A percentile compares a stretch with the other conserved stretches of the same genome.
phyloP scores from a whole-genome alignment of 2,888 invertebrate species.

The Agrochola lota region DNA sequence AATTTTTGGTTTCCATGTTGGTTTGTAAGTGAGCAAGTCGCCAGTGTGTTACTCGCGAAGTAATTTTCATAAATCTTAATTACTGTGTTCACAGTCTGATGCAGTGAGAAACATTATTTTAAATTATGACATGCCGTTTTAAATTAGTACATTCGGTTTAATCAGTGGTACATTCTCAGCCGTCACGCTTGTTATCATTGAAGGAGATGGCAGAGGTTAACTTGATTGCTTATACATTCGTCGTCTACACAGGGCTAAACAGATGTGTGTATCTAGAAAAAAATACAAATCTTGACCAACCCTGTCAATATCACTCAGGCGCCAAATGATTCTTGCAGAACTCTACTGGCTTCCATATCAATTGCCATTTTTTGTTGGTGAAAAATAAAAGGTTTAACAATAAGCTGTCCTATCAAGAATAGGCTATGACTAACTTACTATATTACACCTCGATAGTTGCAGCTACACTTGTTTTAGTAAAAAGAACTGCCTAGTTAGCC shows the following conservation, averaged over 20 bases:
- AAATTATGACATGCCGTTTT: conserved; percentile 48
- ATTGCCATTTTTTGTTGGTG: no score
- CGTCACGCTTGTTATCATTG: conserved; percentile 25
- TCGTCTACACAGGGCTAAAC: no score
- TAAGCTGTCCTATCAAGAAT: no score
- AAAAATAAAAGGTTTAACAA: no score
- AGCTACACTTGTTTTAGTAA: no score
- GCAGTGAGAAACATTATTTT: conserved; percentile 20
- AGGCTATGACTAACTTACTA: no score
- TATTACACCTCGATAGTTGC: no score
- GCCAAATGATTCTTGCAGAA: no score
- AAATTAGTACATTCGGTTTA: conserved; percentile 46
- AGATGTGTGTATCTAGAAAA: no score
- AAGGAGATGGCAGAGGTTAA: conserved; percentile 11
- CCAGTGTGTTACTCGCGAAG: conserved; percentile 7
- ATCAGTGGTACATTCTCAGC: conserved; percentile 30
- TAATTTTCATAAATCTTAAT: conserved; percentile 47
- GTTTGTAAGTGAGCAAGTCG: conserved; percentile 14
- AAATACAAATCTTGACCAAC: not conserved
- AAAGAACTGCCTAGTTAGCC: no score
- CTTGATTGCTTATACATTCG: not conserved
- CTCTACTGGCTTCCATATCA: no score
- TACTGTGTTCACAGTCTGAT: conserved; percentile 16
- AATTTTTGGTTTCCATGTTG: conserved; percentile 21
- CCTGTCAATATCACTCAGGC: not conserved